Evolutionary conservation across 2,113 vertebrate genomes (phyloP).

Genomic region (Anhinga anhinga): DNA sequence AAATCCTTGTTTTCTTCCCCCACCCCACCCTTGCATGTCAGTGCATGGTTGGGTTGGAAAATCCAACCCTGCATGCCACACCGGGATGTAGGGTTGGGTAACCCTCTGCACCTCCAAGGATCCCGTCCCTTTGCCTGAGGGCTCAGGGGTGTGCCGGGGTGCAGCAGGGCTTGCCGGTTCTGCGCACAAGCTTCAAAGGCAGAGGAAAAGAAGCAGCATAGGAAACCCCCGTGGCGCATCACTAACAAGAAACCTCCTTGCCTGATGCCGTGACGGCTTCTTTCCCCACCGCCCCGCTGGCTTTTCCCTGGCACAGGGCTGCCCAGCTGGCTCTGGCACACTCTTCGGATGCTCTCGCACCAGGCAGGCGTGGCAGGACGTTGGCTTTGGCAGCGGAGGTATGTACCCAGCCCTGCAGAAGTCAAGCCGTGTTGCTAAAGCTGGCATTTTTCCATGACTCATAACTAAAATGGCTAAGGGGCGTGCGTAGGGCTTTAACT

Average conservation of each 20-base stretch:
- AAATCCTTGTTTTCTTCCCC: not conserved
- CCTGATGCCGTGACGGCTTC: not conserved
- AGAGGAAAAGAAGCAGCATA: not conserved
- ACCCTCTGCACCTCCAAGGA: not conserved
- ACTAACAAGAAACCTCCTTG: not conserved
- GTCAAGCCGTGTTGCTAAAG: not conserved
- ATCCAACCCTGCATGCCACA: not conserved
- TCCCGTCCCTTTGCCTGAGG: slow-evolving; percentile 5
- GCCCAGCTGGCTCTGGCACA: not conserved
- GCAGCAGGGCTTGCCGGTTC: not conserved
- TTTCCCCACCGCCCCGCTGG: not conserved
- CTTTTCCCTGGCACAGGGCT: not conserved
- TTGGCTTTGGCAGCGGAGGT: not conserved
- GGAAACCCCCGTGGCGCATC: not conserved
- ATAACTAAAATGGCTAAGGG: not conserved
- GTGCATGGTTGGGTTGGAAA: not conserved
- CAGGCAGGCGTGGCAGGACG: not conserved
- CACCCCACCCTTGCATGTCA: not conserved
- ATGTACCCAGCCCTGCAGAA: not conserved
- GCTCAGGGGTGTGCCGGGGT: slow-evolving; percentile 8
- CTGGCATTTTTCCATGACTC: not conserved
- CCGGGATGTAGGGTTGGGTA: not conserved
- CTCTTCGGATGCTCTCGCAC: not conserved
- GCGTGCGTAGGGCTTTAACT: fast-evolving
- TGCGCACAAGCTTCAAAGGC: not conserved